Base-by-base conservation (phyloP, 2,797 vertebrate genomes). In the Platalea minor region DNA sequence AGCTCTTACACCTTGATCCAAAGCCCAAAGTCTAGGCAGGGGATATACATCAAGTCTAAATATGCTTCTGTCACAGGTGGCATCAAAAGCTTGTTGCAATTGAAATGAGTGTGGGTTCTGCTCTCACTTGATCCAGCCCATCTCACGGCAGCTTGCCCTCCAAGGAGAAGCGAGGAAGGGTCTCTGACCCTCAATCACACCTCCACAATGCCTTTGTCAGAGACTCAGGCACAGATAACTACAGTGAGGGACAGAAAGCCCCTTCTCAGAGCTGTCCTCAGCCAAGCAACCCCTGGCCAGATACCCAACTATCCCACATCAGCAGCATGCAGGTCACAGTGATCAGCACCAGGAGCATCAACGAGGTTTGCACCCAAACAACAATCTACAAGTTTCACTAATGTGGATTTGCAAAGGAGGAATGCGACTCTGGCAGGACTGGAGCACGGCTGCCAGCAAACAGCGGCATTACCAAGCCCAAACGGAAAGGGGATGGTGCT, bases 21-120 rank as follows among this genome's bases (percentile, higher is more conserved):
- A 87, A 96, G 77, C 72, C 81, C 84, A 53, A 72, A 93, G 43
- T 93, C 72, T 82, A 73, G 28, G 43, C 5, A 0, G 16, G 11
- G 56, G 37, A 92, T 85, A 61, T 23, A 59, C 25, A 83, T 68
- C 60, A 72, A 77, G 43, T 46, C 54, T 65, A 92, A 95, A 93
- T 75, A 60, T 4, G 43, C 41, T 88, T n/a, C 56, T 43, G 29
- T 81, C 43, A 57, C 89, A 93, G 57, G 57, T 35, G 37, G 85
- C 45, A 78, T 31, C 76, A 53, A 79, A 92, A 90, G n/a, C 91
- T n/a, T 76, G 64, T 39, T 61, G 69, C 28, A 26, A 31, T 10
- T 56, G 39, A 78, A 86, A 81, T 23, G 21, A 76, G 59, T 0
- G 4, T 25, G 51, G 29, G 9, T 79, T 83, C 68, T 64, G 25